phyloP scores from a whole-genome alignment of 2,888 invertebrate genomes.

The Linyphia triangularis region DNA sequence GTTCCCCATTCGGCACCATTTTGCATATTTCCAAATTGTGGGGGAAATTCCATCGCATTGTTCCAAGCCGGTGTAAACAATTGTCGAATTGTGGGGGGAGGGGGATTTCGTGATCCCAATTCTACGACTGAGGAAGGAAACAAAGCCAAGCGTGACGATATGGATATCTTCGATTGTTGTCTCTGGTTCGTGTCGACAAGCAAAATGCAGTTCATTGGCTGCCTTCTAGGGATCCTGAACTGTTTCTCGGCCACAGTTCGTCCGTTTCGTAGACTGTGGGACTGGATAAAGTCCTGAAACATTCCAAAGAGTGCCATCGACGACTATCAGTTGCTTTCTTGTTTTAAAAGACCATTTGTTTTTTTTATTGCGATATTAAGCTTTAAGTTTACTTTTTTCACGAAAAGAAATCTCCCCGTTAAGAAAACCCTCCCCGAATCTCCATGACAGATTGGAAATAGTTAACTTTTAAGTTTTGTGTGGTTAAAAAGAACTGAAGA shows the following conservation, averaged over 20 bases:
- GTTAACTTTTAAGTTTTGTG: too few species aligned
- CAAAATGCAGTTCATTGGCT: conserved; percentile 55
- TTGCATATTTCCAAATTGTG: not conserved
- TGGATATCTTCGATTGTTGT: conserved; percentile 71
- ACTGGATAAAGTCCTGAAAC: conserved; percentile 53
- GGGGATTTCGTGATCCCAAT: not conserved
- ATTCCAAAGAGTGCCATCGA: not conserved
- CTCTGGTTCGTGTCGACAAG: conserved; percentile 58
- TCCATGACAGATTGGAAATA: too few species aligned
- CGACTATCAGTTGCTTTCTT: not conserved
- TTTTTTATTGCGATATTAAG: not conserved
- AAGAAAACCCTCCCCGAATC: too few species aligned
- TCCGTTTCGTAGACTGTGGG: conserved; percentile 58
- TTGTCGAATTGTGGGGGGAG: not conserved
- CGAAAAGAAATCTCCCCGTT: too few species aligned
- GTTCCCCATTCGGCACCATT: not conserved
- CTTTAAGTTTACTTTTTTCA: not conserved
- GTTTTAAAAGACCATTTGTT: not conserved
- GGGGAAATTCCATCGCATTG: not conserved
- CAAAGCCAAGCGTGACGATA: not conserved
- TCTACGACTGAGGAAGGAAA: not conserved
- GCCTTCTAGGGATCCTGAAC: conserved; percentile 44
- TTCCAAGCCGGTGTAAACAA: not conserved
- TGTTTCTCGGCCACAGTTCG: conserved; percentile 61
- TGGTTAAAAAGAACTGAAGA: too few species aligned